Base-by-base conservation (phyloP, 2,113 vertebrate genomes). In the Pelvicachromis taeniatus region DNA sequence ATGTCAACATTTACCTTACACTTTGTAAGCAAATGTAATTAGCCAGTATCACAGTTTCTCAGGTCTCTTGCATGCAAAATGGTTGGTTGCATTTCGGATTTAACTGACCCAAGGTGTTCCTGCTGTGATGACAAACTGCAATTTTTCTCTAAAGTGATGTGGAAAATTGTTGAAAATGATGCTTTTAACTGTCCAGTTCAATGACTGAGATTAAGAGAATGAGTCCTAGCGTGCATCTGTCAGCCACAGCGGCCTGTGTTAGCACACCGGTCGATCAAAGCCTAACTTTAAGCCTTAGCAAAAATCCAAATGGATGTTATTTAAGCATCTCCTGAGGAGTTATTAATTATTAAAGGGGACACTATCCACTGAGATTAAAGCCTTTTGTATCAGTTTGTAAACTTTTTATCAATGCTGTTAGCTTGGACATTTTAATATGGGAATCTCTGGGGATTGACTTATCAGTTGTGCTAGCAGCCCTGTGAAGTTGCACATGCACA, bases 1-100 rank as follows among this genome's bases (percentile, higher is more conserved):
- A 84, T 68, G 85, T 84, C 88, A 91, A 91, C 85, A 82, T 86
- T 85, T 82, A 17, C 26, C 87, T 87, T 86, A 92, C 68, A 90
- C 82, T 42, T 80, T 81, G 84, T 93, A 83, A 88, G 89, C 84
- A 87, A 91, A 92, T 87, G 77, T 82, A 88, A 92, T 93, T 85
- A 89, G 61, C 87, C 78, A 81, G 53, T 84, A 77, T 84, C 38
- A 78, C 73, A 85, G 4, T 83, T 90, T 87, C 77, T 91, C 78
- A 78, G 23, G 54, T 61, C 4, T 59, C 75, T 13, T 9, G 48
- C 11, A 50, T 53, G 12, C 53, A 17, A 70, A 82, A 42, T 61
- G 75, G 29, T 33, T 61, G 19, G 7, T 80, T 84, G 35, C 17
- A 77, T 83, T 88, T 80, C 5, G 55, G 9, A 59, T 82, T 38